Evolutionary conservation across 2,797 vertebrate genomes (phyloP), one percentile per base, ranked within the genome.

Genomic region (Anguilla pacifica): DNA sequence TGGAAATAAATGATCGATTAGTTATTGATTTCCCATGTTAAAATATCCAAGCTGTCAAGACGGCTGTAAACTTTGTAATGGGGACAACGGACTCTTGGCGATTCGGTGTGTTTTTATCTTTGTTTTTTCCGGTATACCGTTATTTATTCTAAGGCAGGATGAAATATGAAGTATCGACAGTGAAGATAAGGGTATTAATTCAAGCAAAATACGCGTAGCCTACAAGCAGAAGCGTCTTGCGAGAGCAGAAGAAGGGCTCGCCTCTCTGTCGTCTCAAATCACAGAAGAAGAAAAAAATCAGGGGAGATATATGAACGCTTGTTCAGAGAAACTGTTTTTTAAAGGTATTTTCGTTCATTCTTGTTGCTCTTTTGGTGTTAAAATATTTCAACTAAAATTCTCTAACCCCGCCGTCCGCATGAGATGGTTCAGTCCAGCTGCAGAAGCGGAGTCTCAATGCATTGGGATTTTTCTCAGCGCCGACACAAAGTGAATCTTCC

Each of bases 361-460:
- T 84, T 88, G 84, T 88, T 86, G 82, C 89, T 87, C 67, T 85
- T 90, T 92, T 92, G 93, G 92, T 93, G 95, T 93, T 93, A 11
- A 94, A 94, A 94, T 93, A 93, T 93, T 91, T 85, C 82, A 88
- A 86, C 92, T 92, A 93, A 92, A 94, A 95, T 93, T 93, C 91
- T 61, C 88, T 92, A 96, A 95, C 95, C 96, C 95, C 94, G 94
- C 94, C 93, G 93, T 95, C 93, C 92, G 93, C 93, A 96, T 96
- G 97, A 98, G 96, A 99, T 99, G 98, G 98, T 99, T 98, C 97
- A 98, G 97, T 98, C 98, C 98, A 97, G 97, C 97, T 97, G 97
- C 97, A 97, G 97, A 97, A 97, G 97, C 97, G 97, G 96, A 95
- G 96, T 96, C 96, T 97, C 97, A 96, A 97, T 97, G 97, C 97